phyloP scores from a whole-genome alignment of 2,113 vertebrate species.

The Eidolon helvum region DNA sequence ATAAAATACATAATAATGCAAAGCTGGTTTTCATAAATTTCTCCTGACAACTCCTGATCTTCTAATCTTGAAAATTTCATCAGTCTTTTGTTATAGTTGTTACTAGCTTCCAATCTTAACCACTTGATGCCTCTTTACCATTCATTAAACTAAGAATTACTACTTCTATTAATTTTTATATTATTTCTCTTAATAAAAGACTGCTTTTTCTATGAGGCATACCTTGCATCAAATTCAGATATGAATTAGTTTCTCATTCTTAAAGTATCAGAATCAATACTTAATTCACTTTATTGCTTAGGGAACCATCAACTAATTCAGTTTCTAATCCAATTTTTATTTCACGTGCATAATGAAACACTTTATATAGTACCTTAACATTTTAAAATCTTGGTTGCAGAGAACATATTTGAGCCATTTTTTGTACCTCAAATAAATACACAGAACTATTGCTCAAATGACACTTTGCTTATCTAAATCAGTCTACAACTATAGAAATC shows the following conservation, averaged over 20 bases:
- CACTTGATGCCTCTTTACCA: background rate
- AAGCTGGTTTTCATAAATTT: background rate
- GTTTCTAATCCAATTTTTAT: background rate
- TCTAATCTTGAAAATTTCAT: background rate
- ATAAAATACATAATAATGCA: background rate
- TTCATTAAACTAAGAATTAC: background rate
- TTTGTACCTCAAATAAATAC: background rate
- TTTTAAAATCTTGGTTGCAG: background rate
- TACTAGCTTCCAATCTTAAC: background rate
- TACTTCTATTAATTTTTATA: background rate
- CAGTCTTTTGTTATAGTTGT: background rate
- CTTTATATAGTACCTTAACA: slow-evolving; percentile 27
- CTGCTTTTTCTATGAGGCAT: background rate
- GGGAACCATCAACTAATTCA: slow-evolving; percentile 52
- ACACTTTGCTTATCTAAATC: background rate
- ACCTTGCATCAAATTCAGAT: background rate
- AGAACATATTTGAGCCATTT: background rate
- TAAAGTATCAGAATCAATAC: slow-evolving; percentile 41
- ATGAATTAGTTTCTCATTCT: slow-evolving; percentile 6
- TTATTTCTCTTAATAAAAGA: background rate
- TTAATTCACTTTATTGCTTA: slow-evolving; percentile 52
- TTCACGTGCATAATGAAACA: slow-evolving; percentile 27
- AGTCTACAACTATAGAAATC: background rate
- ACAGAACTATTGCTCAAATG: background rate
- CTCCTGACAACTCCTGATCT: background rate